Base-by-base conservation (phyloP, 2,888 invertebrate species). In the Lasioglossum malachurum region DNA sequence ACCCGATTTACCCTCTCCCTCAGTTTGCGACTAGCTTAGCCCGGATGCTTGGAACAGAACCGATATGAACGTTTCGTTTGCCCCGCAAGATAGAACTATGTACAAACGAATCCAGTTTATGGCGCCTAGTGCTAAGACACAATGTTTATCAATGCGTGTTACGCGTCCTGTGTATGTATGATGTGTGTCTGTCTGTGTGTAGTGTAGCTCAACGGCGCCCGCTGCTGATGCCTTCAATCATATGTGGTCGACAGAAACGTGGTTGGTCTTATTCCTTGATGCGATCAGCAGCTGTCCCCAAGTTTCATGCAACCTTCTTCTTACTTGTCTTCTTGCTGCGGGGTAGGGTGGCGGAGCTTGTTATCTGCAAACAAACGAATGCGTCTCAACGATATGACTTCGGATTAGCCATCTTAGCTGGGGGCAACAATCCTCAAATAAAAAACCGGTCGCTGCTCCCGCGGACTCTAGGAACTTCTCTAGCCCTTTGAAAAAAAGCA, bases 291-390 rank as follows among this genome's bases (percentile, higher is more conserved):
- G 91, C 90, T n/a, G 91, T 83, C 14, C 79, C 84, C 80, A 89
- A 90, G 80, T 93, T 93, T 95, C 95, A 95, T 94, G 94, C 93
- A 72, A 94, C 92, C 88, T 97, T 97, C 96, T 97, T 97, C 96
- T 97, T 97, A 95, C 96, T 96, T 87, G 97, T 95, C 95, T 97
- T 97, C 96, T 97, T 97, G 96, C 96, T 96, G 95, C 97, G 96
- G 91, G 97, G 97, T 91, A 97, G 96, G 91, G 97, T 97, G 94
- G 97, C 97, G 95, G 96, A 97, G 94, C 96, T 97, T 94, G 97
- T 96, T 95, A 97, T 97, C 97, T 97, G 96, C 3, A 93, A 97
- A 96, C 95, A 90, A 91, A 93, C 94, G 94, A 94, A 95, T n/a
- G 8, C 44, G 57, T 76, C 84, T 38, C 4, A 4, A 12, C 23